These are phyloP conservation scores for Boleophthalmus pectinirostris DNA, from an alignment of 2,113 vertebrate genomes.

Conservation along the genomic window DNA sequence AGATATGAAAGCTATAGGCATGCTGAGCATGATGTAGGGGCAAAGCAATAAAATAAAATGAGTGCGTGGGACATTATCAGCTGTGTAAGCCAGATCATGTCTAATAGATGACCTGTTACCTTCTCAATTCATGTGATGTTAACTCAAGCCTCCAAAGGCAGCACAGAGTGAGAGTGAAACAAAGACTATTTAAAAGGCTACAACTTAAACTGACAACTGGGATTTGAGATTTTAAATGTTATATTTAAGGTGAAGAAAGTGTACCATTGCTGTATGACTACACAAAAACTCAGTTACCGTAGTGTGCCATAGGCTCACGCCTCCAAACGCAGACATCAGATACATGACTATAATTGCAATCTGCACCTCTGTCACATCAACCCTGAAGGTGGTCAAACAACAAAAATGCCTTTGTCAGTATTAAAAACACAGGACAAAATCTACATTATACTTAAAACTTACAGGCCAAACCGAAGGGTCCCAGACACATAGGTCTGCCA, in stretches of 20 bases:
- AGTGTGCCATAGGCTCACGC: slow-evolving; percentile 86
- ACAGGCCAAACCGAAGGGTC: slow-evolving; percentile 92
- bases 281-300: slow-evolving; percentile 73
- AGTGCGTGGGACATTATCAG: slow-evolving; percentile 62
- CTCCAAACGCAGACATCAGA: slow-evolving; percentile 85
- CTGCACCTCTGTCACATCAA: slow-evolving; percentile 98
- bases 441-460: slow-evolving; percentile 62
- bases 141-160: slow-evolving; percentile 75
- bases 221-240: slow-evolving; percentile 17
- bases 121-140: slow-evolving; percentile 71
- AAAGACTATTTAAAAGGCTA: slow-evolving; percentile 70
- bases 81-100: slow-evolving; percentile 69
- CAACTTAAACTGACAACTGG: slow-evolving; percentile 39
- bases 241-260: slow-evolving; percentile 48
- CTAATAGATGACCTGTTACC: slow-evolving; percentile 70
- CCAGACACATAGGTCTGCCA: slow-evolving; percentile 99
- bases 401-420: neutral
- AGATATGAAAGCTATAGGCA: slow-evolving; percentile 58
- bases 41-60: slow-evolving; percentile 54
- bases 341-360: slow-evolving; percentile 85
- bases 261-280: neutral
- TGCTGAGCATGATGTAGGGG: slow-evolving; percentile 66
- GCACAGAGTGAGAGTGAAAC: slow-evolving; percentile 76
- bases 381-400: slow-evolving; percentile 63
- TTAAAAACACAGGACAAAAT: neutral